Evolutionary conservation across 2,797 vertebrate species (phyloP), one percentile per base, ranked within the genome.

Genomic region (Discoglossus pictus): DNA sequence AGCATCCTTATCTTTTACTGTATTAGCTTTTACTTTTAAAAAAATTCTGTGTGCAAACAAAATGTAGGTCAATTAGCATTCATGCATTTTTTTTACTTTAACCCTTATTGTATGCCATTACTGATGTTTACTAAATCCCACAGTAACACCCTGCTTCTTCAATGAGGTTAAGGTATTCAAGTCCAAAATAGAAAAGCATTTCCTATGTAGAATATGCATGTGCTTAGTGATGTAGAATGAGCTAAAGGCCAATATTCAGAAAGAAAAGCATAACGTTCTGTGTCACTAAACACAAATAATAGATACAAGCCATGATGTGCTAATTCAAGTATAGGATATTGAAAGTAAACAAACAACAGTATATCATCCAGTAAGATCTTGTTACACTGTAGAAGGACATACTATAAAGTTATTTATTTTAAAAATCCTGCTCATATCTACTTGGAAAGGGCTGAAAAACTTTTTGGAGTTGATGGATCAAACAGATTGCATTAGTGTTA

Each of bases 21-120:
- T 66, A 58, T 58, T 58, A 24, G 39, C 34, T 31, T 46, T 21
- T 58, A n/a, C n/a, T n/a, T 34, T 58, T 54, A 48, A 38, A 3
- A 27, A 58, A 40, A 47, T 13, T 50, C 16, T 23, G 16, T 16
- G 43, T 51, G 27, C 12, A 58, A 48, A 58, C 39, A 21, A 20
- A 17, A 18, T 52, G 1, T 18, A 35, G 34, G n/a, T 31, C n/a
- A 48, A 7, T 46, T 39, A 65, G n/a, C n/a, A n/a, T n/a, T 65
- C 55, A 39, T 16, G 39, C 9, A 58, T 8, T 59, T 17, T n/a
- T n/a, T 55, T 13, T 23, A 12, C 10, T 36, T 43, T 35, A 20
- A 44, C 17, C 39, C 10, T 54, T 44, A 54, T n/a, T n/a, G n/a
- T n/a, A n/a, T n/a, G n/a, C n/a, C n/a, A n/a, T n/a, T n/a, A n/a